These are phyloP conservation scores for Tetanocera ferruginea DNA, from an alignment of 2,888 invertebrate genomes.

Conservation along the genomic window DNA sequence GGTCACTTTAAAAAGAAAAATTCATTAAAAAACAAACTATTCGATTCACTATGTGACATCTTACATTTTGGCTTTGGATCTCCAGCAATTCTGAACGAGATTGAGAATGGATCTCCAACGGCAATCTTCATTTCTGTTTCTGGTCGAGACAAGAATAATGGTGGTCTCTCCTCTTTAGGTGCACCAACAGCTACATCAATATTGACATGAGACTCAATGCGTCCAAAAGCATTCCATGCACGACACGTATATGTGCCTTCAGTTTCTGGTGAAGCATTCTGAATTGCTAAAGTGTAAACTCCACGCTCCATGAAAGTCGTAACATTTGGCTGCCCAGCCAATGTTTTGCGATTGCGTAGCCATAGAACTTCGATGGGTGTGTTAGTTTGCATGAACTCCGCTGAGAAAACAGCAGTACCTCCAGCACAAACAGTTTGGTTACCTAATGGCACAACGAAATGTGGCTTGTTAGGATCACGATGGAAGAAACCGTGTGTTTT, in stretches of 20 bases:
- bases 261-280: constrained; percentile 80
- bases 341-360: constrained; percentile 77
- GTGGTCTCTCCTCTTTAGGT: constrained; percentile 74
- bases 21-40: not conserved
- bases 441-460: constrained; percentile 77
- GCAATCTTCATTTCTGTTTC: constrained; percentile 81
- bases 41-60: constrained; percentile 37
- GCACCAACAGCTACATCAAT: constrained; percentile 79
- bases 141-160: constrained; percentile 84
- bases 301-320: constrained; percentile 77
- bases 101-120: constrained; percentile 84
- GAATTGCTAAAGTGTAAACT: constrained; percentile 81
- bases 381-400: constrained; percentile 78
- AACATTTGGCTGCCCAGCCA: constrained; percentile 75
- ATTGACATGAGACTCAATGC: constrained; percentile 80
- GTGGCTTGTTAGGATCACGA: constrained; percentile 75
- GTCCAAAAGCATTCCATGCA: constrained; percentile 81
- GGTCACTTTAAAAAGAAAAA: constrained; percentile 75
- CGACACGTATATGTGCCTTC: constrained; percentile 83
- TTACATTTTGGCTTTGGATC: constrained; percentile 89
- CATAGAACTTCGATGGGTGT: constrained; percentile 82
- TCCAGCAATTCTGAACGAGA: constrained; percentile 86
- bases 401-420: constrained; percentile 85
- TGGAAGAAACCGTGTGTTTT: constrained; percentile 69
- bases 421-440: constrained; percentile 82